Conservation (phyloP, 2,797 vertebrate species). For the Sebastes trivittatus region DNA sequence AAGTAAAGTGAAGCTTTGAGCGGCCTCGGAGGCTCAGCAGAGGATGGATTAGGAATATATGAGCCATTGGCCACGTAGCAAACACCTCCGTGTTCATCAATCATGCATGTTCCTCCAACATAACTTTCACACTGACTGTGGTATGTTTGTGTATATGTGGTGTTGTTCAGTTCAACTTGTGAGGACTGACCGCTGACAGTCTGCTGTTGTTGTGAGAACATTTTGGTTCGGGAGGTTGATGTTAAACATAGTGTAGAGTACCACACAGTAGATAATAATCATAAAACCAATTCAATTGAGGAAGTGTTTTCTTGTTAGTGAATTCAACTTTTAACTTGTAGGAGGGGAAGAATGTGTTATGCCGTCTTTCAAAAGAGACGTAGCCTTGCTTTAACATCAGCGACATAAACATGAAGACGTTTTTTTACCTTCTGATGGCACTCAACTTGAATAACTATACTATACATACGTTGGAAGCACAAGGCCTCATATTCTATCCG, state of each 20-base stretch:
- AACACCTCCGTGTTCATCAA: not conserved
- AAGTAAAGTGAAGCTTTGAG: conserved; percentile 31
- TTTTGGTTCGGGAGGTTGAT: not conserved
- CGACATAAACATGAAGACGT: rapidly evolving
- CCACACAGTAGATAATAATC: not conserved
- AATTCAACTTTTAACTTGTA: not conserved
- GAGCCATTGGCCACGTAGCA: not conserved
- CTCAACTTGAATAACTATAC: not conserved
- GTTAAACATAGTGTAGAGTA: not conserved
- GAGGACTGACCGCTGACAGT: not conserved
- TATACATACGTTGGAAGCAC: not conserved
- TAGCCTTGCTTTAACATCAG: not conserved
- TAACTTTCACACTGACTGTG: not conserved
- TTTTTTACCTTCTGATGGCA: not conserved
- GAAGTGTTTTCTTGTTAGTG: not conserved
- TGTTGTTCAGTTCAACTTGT: not conserved
- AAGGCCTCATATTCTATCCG: not conserved
- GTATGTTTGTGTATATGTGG: not conserved
- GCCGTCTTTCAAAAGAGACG: not conserved
- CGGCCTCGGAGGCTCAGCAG: conserved; percentile 4
- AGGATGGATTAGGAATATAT: conserved; percentile 9
- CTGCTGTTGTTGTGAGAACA: not conserved
- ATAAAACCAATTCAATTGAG: not conserved
- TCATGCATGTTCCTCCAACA: not conserved
- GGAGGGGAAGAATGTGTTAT: not conserved